A percentile compares a stretch with the other conserved stretches of the same genome.
phyloP scores from a whole-genome alignment of 2,888 invertebrate genomes.

The Enoplolaimus lenunculus region DNA sequence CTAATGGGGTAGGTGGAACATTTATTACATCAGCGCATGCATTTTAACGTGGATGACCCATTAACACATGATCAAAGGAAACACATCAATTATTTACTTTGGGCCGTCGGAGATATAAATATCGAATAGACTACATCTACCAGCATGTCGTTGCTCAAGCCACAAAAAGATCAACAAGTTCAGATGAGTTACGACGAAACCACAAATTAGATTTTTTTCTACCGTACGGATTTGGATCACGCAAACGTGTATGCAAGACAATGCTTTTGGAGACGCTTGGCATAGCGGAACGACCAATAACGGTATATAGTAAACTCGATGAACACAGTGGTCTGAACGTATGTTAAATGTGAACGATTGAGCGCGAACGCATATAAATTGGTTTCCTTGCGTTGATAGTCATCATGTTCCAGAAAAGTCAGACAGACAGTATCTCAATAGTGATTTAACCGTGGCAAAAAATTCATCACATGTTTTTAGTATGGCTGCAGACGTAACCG shows the following conservation, averaged over 20 bases:
- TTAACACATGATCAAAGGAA: too few relatives aligned
- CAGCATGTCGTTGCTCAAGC: background rate
- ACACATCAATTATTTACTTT: too few relatives aligned
- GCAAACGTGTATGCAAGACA: background rate
- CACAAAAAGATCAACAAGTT: background rate
- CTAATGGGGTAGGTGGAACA: too few relatives aligned
- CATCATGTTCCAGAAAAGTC: background rate
- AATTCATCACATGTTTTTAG: background rate
- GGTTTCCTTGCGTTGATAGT: background rate
- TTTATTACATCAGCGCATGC: too few relatives aligned
- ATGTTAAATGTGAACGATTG: background rate
- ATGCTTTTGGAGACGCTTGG: background rate
- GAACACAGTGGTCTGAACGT: background rate
- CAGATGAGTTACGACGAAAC: background rate
- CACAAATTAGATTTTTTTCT: background rate
- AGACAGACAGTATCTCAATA: background rate
- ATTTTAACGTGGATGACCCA: too few relatives aligned
- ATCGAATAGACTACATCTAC: background rate
- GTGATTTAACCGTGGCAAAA: background rate
- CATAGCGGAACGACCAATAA: background rate
- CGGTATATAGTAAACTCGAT: background rate
- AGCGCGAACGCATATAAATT: background rate
- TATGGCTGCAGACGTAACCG: background rate
- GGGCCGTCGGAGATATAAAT: background rate
- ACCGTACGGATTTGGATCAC: background rate